phyloP scores from a whole-genome alignment of 1,140 invertebrate genomes.

The Andricus grossulariae region DNA sequence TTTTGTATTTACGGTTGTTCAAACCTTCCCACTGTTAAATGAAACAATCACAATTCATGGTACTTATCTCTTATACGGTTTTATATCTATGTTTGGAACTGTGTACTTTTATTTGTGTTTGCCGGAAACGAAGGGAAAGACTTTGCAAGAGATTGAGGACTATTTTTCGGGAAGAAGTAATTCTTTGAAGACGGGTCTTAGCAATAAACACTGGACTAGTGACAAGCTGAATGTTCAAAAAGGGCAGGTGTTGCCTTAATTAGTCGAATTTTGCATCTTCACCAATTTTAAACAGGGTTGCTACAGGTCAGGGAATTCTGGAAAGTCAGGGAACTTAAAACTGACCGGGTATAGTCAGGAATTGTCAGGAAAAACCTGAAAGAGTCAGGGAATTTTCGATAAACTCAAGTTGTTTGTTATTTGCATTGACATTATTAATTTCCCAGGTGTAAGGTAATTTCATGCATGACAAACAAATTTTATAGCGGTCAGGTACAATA shows the following conservation, averaged over 20 bases:
- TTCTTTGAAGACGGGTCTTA: conserved; percentile 64
- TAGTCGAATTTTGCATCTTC: not conserved
- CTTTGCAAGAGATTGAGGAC: conserved; percentile 86
- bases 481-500: too few species aligned
- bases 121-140: conserved; percentile 89
- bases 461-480: too few species aligned
- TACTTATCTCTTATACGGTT: conserved; percentile 80
- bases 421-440: too few species aligned
- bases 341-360: too few species aligned
- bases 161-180: conserved; percentile 79
- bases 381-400: too few species aligned
- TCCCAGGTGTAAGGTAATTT: too few species aligned
- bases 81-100: conserved; percentile 78
- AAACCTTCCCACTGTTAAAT: conserved; percentile 80
- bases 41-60: conserved; percentile 77
- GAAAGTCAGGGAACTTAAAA: too few species aligned
- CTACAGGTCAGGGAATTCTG: too few species aligned
- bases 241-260: conserved; percentile 66
- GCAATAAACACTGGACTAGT: conserved; percentile 52
- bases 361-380: too few species aligned
- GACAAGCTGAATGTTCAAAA: conserved; percentile 63
- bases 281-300: too few species aligned
- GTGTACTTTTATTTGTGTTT: conserved; percentile 79
- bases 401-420: too few species aligned
- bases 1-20: conserved; percentile 82